Evolutionary conservation across 2,888 invertebrate species (phyloP).

Genomic region (Ormyrus pomaceus): DNA sequence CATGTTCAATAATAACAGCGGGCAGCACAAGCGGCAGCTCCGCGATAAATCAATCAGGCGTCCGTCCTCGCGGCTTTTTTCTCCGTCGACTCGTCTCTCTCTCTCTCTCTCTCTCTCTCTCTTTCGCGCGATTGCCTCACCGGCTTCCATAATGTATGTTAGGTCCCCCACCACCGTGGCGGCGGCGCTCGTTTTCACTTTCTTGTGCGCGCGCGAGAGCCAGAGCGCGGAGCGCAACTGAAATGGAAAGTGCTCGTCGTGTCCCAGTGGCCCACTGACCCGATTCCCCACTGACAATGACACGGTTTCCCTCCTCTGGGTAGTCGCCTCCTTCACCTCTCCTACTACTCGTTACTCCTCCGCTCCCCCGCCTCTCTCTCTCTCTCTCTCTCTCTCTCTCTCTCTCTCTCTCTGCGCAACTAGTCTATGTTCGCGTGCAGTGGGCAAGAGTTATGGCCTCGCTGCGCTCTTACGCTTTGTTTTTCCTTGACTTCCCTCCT

Average conservation of each 20-base stretch:
- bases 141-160: slow-evolving; percentile 9
- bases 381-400: slow-evolving; percentile 75
- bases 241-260: slow-evolving; percentile 77
- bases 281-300: slow-evolving; percentile 80
- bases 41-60: slow-evolving; percentile 24
- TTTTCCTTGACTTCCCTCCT: no score
- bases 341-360: slow-evolving; percentile 57
- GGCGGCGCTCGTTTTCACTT: slow-evolving; percentile 28
- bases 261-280: slow-evolving; percentile 83
- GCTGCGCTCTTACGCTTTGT: no score
- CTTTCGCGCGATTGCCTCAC: slow-evolving; percentile 16
- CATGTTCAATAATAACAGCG: no score
- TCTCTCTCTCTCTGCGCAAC: slow-evolving; percentile 64
- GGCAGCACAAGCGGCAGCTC: neutral
- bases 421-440: slow-evolving; percentile 5
- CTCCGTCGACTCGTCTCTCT: neutral
- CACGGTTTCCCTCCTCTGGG: slow-evolving; percentile 73
- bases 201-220: slow-evolving; percentile 56
- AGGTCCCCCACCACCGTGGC: neutral
- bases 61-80: slow-evolving; percentile 2
- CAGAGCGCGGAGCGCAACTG: slow-evolving; percentile 61
- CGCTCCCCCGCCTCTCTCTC: slow-evolving; percentile 49
- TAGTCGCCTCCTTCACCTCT: slow-evolving; percentile 50
- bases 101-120: neutral
- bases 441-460: neutral